Percentiles rank a stretch among this genome's conserved stretches.
Conservation (phyloP, 1,140 invertebrate species). For the Capitella teleta region DNA sequence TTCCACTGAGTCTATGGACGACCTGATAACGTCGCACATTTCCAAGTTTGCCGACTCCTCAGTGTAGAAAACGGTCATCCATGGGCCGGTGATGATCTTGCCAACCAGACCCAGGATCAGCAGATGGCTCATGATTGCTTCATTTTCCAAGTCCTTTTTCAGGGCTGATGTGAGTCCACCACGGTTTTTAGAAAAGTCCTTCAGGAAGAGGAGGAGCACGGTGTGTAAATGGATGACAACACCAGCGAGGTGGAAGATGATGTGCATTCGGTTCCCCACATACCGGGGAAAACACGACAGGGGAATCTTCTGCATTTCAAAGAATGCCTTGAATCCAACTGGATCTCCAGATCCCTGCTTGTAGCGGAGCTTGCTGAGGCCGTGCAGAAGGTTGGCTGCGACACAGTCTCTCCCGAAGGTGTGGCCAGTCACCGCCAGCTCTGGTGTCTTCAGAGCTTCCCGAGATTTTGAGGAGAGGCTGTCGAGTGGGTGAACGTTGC, state of each 20-base stretch:
- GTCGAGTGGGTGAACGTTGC: slow-evolving; percentile 8
- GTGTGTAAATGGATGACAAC: neutral
- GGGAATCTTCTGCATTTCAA: neutral
- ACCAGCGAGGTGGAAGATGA: neutral
- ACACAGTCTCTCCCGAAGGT: neutral
- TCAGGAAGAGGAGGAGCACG: neutral
- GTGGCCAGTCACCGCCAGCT: neutral
- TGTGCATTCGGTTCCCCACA: neutral
- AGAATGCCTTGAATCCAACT: neutral
- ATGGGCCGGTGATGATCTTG: neutral
- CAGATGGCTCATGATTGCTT: neutral
- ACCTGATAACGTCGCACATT: neutral
- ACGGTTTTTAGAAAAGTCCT: neutral
- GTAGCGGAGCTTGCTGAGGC: neutral
- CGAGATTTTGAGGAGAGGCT: neutral
- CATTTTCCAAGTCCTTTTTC: neutral
- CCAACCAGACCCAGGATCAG: neutral
- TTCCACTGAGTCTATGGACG: neutral
- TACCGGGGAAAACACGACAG: neutral
- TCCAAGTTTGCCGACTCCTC: neutral
- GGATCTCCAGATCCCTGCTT: neutral
- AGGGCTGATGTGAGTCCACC: neutral
- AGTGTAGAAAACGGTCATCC: slow-evolving; percentile 2
- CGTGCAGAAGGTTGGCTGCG: neutral
- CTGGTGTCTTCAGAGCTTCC: neutral